Base-by-base conservation (phyloP, 2,113 vertebrate genomes). In the Myotis yumanensis region DNA sequence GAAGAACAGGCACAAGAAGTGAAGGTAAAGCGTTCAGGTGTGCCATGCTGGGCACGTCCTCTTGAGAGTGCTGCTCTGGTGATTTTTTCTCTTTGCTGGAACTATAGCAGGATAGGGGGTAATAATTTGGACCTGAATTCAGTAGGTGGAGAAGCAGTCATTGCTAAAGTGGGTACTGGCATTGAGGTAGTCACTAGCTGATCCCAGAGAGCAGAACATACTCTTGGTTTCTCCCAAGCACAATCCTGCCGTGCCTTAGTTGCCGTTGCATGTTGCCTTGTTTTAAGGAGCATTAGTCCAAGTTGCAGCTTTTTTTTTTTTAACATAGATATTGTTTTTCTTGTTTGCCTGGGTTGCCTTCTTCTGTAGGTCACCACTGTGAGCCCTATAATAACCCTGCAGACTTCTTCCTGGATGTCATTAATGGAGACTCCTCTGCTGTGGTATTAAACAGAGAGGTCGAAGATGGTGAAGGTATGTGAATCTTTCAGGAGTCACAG, bases 311-410 rank as follows among this genome's bases (percentile, higher is more conserved):
- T 77, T 92, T 75, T 59, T 81, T 37, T 52, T 40, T 84, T 28
- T 7, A 52, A 62, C 8, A 22, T 18, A n/a, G 52, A n/a, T 77
- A n/a, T 51, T 51, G 46, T 76, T 76, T 51, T 79, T 30, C 76
- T 80, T 91, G 20, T n/a, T 30, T 32, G 54, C 11, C 8, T 51
- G 9, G 28, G 1, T 89, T 59, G 2, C 91, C 40, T 97, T 92
- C 1, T 93, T 3, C 92, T 90, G 0, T 84, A 99, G 99, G 99
- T 52, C 99, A 99, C 86, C 97, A 91, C 30, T 99, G 99, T 51
- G 99, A 99, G 96, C 95, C 99, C 0, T 99, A 99, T 97, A 99
- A 99, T 98, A 99, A 99, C 94, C 99, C 99, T 0, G 99, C 99
- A 0, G 99, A 99, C 97, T 99, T 99, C 86, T 99, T 99, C 97